Conservation (phyloP, 2,888 invertebrate genomes). For the Cotesia congregata region DNA sequence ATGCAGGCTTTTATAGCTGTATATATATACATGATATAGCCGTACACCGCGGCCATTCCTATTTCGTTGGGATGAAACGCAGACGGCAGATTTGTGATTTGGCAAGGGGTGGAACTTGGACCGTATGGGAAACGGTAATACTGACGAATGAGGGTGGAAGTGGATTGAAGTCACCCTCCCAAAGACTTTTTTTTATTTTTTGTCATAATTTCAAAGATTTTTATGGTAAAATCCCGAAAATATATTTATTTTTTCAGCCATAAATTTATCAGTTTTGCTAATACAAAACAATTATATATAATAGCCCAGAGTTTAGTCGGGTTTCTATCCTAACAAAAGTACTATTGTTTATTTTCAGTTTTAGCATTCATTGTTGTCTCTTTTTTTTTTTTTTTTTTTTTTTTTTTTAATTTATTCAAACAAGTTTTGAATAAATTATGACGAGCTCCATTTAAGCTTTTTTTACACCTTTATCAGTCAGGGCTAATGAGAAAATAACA, state of each 20-base stretch:
- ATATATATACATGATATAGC: constrained; percentile 10
- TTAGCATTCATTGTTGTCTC: too few species aligned
- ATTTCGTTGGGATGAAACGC: constrained; percentile 29
- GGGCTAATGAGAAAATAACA: too few species aligned
- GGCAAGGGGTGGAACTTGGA: constrained; percentile 55
- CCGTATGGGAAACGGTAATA: constrained; percentile 44
- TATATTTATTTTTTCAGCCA: background rate
- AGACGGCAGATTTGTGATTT: constrained; percentile 59
- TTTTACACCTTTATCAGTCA: too few species aligned
- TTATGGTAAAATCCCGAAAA: constrained; percentile 6
- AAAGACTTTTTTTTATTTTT: constrained; percentile 39
- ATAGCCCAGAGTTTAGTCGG: too few species aligned
- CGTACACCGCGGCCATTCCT: constrained; percentile 30
- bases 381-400: too few species aligned
- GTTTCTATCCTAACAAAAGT: too few species aligned
- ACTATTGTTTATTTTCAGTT: too few species aligned
- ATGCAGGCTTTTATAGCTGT: background rate
- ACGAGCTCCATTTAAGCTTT: too few species aligned
- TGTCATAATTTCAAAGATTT: background rate
- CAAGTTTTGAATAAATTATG: too few species aligned
- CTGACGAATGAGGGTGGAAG: constrained; percentile 54
- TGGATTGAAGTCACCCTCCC: constrained; percentile 48
- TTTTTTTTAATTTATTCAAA: too few species aligned
- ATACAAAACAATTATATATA: too few species aligned
- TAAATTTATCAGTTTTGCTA: too few species aligned